Base-by-base conservation (phyloP, 2,888 invertebrate species). In the Campopleginae sp. region DNA sequence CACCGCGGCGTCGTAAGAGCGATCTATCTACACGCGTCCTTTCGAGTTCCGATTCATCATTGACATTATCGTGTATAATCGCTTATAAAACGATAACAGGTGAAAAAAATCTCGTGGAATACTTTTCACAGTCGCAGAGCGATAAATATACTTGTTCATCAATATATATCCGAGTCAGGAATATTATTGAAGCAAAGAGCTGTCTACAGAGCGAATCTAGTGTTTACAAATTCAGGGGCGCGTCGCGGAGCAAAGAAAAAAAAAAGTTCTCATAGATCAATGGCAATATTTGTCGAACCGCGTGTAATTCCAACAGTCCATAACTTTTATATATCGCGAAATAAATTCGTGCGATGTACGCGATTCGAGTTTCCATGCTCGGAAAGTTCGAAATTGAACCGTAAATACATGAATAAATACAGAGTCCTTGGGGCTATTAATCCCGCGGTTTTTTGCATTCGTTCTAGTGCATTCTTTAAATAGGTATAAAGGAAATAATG, bases 321-420 rank as follows among this genome's bases (percentile, higher is more conserved):
- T 27, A 61, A 38, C 33, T 48, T 58, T 27, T 10, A 58, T 27
- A 48, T 3, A 31, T 48, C 42, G 38, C 6, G 54, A 54, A 27
- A 38, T 23, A 42, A 44, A 61, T 74, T 74, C 42, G 61, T 14
- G 61, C 3, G n/a, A 65, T 19, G 58, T 54, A 8, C 44, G 46
- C 27, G 5, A 51, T 54, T 72, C 19, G 38, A 51, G 27, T 10
- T n/a, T 44, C 61, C 61, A 58, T 42, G 58, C 42, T 42, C 38
- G 44, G 42, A 42, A 17, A 27, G 17, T 42, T 27, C 10, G n/a
- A 58, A 44, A 58, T 10, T 8, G 7, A 23, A 44, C n/a, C 42
- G n/a, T 51, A 42, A n/a, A 74, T 61, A 23, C 38, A 33, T 72
- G 19, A 75, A 76, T 54, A 74, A 80, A 74, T 51, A 14, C 19